A percentile compares a stretch with the other conserved stretches of the same genome.
phyloP scores from a whole-genome alignment of 2,888 invertebrate genomes.

The Mimas tiliae region DNA sequence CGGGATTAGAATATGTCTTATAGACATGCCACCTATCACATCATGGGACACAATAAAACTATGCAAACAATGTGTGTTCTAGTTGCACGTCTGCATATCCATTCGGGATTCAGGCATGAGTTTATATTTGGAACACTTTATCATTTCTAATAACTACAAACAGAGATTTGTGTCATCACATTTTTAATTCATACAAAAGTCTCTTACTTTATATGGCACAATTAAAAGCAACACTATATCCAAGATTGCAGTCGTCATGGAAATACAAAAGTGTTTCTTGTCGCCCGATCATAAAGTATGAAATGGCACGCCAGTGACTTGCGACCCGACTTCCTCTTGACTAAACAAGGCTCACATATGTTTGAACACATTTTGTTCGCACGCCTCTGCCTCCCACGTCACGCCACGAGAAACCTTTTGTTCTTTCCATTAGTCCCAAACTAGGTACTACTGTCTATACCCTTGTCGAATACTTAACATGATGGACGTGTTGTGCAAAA shows the following conservation, averaged over 20 bases:
- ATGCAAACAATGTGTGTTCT: too few relatives aligned
- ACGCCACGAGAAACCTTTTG: conserved; percentile 57
- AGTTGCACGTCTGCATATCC: too few relatives aligned
- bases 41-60: too few relatives aligned
- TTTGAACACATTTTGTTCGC: conserved; percentile 65
- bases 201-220: conserved; percentile 17
- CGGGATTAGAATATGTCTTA: too few relatives aligned
- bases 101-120: too few relatives aligned
- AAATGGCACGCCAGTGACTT: conserved; percentile 34
- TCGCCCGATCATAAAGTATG: not conserved
- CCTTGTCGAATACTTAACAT: conserved; percentile 50
- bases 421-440: conserved; percentile 60
- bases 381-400: conserved; percentile 55
- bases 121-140: too few relatives aligned
- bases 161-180: not conserved
- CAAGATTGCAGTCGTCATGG: conserved; percentile 21
- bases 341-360: conserved; percentile 55
- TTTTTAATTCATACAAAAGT: conserved; percentile 20
- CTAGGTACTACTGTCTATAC: conserved; percentile 41
- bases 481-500: conserved; percentile 42
- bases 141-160: not conserved
- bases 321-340: conserved; percentile 40
- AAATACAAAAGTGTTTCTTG: conserved; percentile 35
- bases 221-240: conserved; percentile 22
- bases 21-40: too few relatives aligned